Evolutionary conservation across 1,140 invertebrate genomes (phyloP), one percentile per base, ranked within the genome.

Genomic region (Megalonaias nervosa): DNA sequence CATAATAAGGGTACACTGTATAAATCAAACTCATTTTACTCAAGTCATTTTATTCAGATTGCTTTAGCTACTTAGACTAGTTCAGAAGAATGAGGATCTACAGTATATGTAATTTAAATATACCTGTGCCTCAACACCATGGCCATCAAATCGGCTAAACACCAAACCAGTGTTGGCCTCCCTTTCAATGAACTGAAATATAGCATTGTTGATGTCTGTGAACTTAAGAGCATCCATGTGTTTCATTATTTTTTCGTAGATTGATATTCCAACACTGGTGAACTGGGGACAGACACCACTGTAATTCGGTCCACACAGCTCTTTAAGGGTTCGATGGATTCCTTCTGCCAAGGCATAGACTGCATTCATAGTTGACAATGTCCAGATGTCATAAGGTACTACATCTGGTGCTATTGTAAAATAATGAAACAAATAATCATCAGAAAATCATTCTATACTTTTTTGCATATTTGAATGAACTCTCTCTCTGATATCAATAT

Each of bases 281-380:
- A 89, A 90, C 4, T 82, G 81, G 57, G 75, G 74, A 83, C 84
- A 91, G 16, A 84, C 83, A 69, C 73, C 82, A 26, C 16, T 78
- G 78, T 83, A 89, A 71, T 81, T 81, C 55, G 71, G 79, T 57
- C 85, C 90, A 89, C 80, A 92, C 74, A 82, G 89, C 77, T 74
- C 75, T 57, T 79, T 12, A 17, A 89, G 62, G 64, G 86, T 83
- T 78, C 80, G 60, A 74, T 81, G 75, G 81, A 89, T 67, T 83
- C 77, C 75, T 58, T 88, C 79, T 13, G 86, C 87, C 17, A 91
- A 67, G 1, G 90, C 72, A 26, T 84, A 82, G 9, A 91, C 88
- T 21, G 90, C 87, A 74, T 90, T 89, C 6, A 91, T 89, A 19
- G 89, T 91, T n/a, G 87, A 86, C 26, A 91, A 77, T 12, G 89